phyloP scores from a whole-genome alignment of 2,888 invertebrate species.

The Cantharis lateralis region DNA sequence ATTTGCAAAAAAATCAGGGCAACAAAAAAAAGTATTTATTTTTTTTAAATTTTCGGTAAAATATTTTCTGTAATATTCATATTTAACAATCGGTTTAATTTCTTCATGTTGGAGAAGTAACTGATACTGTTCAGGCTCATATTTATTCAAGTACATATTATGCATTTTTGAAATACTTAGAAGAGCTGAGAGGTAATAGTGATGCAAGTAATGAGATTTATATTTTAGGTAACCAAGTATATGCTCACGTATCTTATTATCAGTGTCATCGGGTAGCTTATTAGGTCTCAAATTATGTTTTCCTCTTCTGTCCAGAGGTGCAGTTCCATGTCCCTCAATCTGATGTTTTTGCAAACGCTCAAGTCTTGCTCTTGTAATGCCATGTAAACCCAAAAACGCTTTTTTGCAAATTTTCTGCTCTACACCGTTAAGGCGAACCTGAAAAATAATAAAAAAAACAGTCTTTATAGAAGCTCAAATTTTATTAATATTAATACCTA shows the following conservation, averaged over 20 bases:
- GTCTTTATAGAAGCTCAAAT: too few relatives aligned
- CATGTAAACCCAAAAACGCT: background rate
- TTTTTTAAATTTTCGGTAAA: background rate
- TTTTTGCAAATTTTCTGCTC: background rate
- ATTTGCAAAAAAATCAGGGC: too few relatives aligned
- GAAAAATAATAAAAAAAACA: too few relatives aligned
- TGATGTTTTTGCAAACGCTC: too few relatives aligned
- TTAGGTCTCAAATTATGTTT: conserved; percentile 10
- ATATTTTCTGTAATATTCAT: conserved; percentile 11
- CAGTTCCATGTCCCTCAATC: too few relatives aligned
- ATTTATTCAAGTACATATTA: conserved; percentile 7
- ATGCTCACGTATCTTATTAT: conserved; percentile 12
- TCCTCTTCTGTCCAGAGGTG: background rate
- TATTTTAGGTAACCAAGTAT: conserved; percentile 18
- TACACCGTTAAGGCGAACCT: background rate
- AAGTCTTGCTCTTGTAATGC: background rate
- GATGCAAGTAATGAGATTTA: conserved; percentile 14
- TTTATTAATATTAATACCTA: too few relatives aligned
- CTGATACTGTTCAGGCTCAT: background rate
- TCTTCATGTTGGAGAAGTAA: background rate
- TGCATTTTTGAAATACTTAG: too few relatives aligned
- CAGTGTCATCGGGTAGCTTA: conserved; percentile 7
- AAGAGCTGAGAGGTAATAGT: conserved; percentile 13
- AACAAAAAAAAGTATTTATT: too few relatives aligned
- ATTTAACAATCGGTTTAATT: conserved; percentile 11